phyloP scores from a whole-genome alignment of 2,797 vertebrate genomes.

The Ibycter americanus region DNA sequence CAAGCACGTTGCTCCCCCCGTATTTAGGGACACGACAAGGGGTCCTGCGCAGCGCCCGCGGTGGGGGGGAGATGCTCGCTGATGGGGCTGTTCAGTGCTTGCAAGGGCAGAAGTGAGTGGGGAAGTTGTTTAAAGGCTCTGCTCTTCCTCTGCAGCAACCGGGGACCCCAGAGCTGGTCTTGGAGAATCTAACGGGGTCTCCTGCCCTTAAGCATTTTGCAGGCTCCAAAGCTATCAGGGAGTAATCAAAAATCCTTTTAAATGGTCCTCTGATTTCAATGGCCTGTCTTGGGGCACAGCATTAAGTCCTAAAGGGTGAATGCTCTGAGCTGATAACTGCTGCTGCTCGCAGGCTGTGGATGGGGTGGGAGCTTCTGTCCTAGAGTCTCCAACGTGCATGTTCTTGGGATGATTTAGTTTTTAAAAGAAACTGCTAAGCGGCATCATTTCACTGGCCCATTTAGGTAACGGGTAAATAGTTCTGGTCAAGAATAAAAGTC shows the following conservation, averaged over 20 bases:
- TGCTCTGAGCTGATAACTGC: not conserved
- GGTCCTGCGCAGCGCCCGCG: not conserved
- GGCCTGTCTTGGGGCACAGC: not conserved
- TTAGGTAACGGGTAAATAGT: not conserved
- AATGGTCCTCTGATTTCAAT: not conserved
- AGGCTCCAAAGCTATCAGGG: rapidly evolving
- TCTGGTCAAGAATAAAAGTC: not conserved
- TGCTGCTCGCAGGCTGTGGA: not conserved
- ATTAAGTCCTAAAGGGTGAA: rapidly evolving
- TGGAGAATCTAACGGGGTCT: not conserved
- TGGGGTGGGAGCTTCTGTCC: not conserved
- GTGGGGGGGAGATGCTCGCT: not conserved
- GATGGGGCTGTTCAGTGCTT: rapidly evolving
- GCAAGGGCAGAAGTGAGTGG: rapidly evolving
- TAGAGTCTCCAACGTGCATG: rapidly evolving
- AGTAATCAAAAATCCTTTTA: not conserved
- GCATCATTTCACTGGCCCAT: not conserved
- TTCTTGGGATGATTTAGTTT: not conserved
- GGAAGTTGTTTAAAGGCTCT: not conserved
- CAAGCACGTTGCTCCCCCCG: rapidly evolving
- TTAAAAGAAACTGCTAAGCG: not conserved
- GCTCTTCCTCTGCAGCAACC: not conserved
- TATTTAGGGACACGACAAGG: rapidly evolving
- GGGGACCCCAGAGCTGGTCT: rapidly evolving
- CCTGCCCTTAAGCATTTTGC: not conserved